Evolutionary conservation across 1,140 invertebrate genomes (phyloP), one percentile per base, ranked within the genome.

Genomic region (Forficula auricularia): DNA sequence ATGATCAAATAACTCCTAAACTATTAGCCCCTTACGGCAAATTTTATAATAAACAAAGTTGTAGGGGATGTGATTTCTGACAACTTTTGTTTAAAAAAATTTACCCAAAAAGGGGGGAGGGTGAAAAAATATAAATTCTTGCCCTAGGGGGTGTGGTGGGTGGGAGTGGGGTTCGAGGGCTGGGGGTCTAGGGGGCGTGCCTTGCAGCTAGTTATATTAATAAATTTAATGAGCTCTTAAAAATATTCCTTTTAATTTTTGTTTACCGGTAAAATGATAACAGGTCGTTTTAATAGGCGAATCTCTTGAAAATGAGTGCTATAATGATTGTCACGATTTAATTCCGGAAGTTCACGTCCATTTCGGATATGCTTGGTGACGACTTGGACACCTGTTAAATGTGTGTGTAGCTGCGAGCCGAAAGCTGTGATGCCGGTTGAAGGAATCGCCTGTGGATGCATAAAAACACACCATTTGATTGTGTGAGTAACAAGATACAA

Each of bases 241-340:
- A 35, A 13, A 35, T 13, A 13, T 35, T 35, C 15, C 34, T 35
- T 16, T 13, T 35, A 13, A 35, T 35, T 35, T 13, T 35, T 27
- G 22, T 27, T 68, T 68, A 96, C 89, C 42, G 90, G 91, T 46
- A 90, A 54, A n/a, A 98, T 63, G 15, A 63, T 69, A 0, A 88
- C 78, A 9, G 74, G 75, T 52, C 72, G 63, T 44, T 85, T 82
- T 27, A 99, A 62, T 16, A 79, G 64, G 49, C 91, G 67, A 50
- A 99, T 98, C 66, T 98, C 94, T 65, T 98, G 95, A 62, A 95
- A 98, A 66, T 98, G 92, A 8, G 91, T 87, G 44, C 87, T 92
- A 61, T 94, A 99, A 64, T 97, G 94, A 58, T 92, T 75, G 58
- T 98, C 95, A 42, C 78, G 66, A 61, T 98, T 96, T 2, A 98